A percentile compares a stretch with the other conserved stretches of the same genome.
Conservation (phyloP, 2,888 invertebrate species). For the Caenorhabditis sulstoni region DNA sequence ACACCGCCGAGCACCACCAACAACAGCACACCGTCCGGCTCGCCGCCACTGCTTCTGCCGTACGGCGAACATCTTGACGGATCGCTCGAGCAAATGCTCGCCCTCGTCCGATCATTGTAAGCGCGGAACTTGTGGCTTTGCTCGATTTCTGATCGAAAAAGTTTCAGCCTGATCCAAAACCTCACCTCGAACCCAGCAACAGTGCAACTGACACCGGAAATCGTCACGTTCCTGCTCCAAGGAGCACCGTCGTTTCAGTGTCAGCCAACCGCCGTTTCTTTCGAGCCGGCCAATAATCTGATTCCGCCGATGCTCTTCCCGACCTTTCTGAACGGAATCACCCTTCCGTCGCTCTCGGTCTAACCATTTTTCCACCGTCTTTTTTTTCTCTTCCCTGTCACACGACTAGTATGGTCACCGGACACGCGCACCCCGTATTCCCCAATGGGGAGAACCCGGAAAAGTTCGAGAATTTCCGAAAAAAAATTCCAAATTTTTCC, state of each 20-base stretch:
- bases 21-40: constrained; percentile 38
- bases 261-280: not conserved
- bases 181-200: constrained; percentile 17
- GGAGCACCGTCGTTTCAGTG: not conserved
- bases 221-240: constrained; percentile 22
- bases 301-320: constrained; percentile 37
- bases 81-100: constrained; percentile 8
- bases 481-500: not conserved
- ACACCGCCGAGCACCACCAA: constrained; percentile 28
- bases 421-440: constrained; percentile 56
- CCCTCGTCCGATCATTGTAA: constrained; percentile 18
- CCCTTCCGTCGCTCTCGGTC: constrained; percentile 36
- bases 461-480: too few relatives aligned
- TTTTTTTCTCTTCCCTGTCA: constrained; percentile 43
- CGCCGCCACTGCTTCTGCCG: constrained; percentile 36
- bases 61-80: constrained; percentile 31
- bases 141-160: too few relatives aligned
- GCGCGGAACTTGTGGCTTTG: too few relatives aligned
- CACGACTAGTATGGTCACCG: constrained; percentile 29
- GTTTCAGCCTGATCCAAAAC: constrained; percentile 31
- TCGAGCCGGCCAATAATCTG: constrained; percentile 1
- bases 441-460: constrained; percentile 65
- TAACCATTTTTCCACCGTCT: constrained; percentile 18
- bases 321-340: constrained; percentile 6
- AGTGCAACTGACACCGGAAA: constrained; percentile 9